These are phyloP conservation scores for Agrotis segetum DNA, from an alignment of 2,888 invertebrate genomes.

Conservation along the genomic window DNA sequence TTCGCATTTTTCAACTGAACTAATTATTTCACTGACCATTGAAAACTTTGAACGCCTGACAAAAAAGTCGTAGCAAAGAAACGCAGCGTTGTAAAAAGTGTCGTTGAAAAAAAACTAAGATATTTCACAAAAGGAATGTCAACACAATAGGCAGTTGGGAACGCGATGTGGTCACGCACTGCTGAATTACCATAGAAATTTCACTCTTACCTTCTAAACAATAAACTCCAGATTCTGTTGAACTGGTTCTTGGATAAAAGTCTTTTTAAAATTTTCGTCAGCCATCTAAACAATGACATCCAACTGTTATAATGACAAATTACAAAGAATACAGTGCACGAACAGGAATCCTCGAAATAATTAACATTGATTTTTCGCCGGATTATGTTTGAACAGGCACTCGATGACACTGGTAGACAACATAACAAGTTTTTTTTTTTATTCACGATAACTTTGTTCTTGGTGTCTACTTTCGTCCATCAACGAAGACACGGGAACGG, in stretches of 20 bases:
- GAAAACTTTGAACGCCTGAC: conserved; percentile 63
- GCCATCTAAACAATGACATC: conserved; percentile 54
- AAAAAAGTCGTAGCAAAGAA: conserved; percentile 61
- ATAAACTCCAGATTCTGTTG: conserved; percentile 22
- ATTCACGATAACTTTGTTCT: no score
- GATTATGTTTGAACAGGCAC: conserved; percentile 10
- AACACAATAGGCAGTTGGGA: conserved; percentile 62
- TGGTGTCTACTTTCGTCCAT: neutral
- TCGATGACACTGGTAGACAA: neutral
- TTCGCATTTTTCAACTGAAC: conserved; percentile 55
- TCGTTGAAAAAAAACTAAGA: conserved; percentile 62
- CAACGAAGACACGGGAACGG: no score
- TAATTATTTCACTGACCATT: conserved; percentile 56
- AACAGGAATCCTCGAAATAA: conserved; percentile 37
- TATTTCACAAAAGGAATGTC: conserved; percentile 67
- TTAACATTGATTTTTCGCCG: conserved; percentile 34
- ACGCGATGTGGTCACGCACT: conserved; percentile 70
- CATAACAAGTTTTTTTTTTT: no score
- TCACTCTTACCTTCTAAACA: neutral
- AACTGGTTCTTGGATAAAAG: neutral
- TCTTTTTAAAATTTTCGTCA: conserved; percentile 18
- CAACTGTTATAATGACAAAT: conserved; percentile 62
- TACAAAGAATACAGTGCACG: conserved; percentile 35
- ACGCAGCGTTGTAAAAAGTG: conserved; percentile 70
- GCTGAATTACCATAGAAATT: conserved; percentile 19